phyloP scores from a whole-genome alignment of 1,140 invertebrate species.

The Drosophila bipectinata region DNA sequence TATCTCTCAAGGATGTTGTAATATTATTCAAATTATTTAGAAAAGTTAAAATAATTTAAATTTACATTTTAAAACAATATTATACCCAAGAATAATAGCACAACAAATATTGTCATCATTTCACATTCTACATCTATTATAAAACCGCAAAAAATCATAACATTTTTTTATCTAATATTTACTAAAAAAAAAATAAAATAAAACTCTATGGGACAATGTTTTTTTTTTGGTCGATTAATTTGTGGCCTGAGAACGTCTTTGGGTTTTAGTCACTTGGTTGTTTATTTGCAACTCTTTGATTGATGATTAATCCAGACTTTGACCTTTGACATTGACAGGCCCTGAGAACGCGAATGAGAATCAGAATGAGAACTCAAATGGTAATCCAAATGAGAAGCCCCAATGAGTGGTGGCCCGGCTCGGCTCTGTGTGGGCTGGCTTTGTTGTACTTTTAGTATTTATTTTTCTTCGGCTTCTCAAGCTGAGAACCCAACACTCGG shows the following conservation, averaged over 20 bases:
- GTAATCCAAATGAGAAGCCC: not conserved
- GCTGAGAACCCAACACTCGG: constrained; percentile 3
- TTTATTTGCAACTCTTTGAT: constrained; percentile 53
- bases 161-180: not conserved
- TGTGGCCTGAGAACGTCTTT: constrained; percentile 42
- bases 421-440: constrained; percentile 11
- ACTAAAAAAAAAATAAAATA: not conserved
- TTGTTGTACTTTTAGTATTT: constrained; percentile 6
- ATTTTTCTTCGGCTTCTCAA: constrained; percentile 2
- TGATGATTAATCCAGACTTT: constrained; percentile 82
- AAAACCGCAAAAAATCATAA: not conserved
- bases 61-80: not conserved
- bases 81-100: not conserved
- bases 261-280: constrained; percentile 7
- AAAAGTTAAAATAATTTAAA: too few relatives aligned
- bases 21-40: too few relatives aligned
- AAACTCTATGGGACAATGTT: not conserved
- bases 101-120: not conserved
- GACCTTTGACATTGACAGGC: constrained; percentile 74
- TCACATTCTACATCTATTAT: not conserved
- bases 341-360: constrained; percentile 25
- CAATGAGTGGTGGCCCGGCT: not conserved
- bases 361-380: not conserved
- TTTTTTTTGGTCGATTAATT: constrained; percentile 67
- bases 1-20: too few relatives aligned